Base-by-base conservation (phyloP, 2,888 invertebrate species). In the Drosophila merina region DNA sequence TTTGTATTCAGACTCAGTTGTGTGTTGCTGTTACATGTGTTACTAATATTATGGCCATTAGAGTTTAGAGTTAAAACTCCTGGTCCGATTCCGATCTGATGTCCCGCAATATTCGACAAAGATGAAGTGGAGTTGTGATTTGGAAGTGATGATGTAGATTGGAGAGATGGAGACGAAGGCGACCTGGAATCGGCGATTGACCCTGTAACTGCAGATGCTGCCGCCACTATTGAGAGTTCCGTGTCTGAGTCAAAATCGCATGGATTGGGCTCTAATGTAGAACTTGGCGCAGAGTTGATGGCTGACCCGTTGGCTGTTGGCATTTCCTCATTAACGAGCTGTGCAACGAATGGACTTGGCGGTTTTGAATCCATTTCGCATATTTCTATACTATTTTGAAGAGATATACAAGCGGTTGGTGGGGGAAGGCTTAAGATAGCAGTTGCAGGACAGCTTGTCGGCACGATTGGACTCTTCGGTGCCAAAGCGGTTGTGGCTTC, bases 161-260 rank as follows among this genome's bases (percentile, higher is more conserved):
- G 14, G 14, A 40, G 40, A 14, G 57, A 40, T n/a, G 64, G 51
- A 30, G 59, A 58, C 9, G 62, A 38, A 1, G 80, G 64, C 8
- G 82, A 56, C 31, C 68, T 30, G 14, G 64, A 69, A 59, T 62
- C 76, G 44, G 72, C 44, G 48, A 74, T 75, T 40, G 67, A 76
- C 1, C 69, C 69, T 3, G 77, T 77, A 67, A 79, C 78, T 14
- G 85, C 76, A 36, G 88, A 82, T 48, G 80, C 81, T 5, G 88
- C 90, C 42, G 89, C 84, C 25, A 90, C 90, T 59, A 90, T 89
- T 9, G 91, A 90, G 6, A 90, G 78, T 67, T 91, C 90, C 5
- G 91, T 90, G 49, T 91, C 90, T 3, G 91, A 91, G 67, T 91
- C 90, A 57, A 90, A 91, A 78, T 91, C 90, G 75, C 89, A 90